Percentiles rank a stretch among this genome's conserved stretches.
Conservation (phyloP, 2,113 vertebrate species). For the Passer domesticus region DNA sequence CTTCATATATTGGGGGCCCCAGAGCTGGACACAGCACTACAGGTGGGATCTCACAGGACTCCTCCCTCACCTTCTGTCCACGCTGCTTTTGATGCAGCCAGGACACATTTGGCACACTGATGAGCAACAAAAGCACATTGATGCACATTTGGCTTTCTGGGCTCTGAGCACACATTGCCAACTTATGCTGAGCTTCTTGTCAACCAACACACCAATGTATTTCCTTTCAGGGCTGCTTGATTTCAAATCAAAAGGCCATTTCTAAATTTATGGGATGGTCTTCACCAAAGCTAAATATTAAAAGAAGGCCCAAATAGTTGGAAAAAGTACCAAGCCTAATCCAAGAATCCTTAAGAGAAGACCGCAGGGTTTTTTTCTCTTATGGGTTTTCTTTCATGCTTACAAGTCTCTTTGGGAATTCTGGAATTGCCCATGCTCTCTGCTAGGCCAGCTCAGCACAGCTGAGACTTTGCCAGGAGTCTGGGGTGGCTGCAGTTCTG, state of each 20-base stretch:
- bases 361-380: not conserved
- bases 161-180: not conserved
- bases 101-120: not conserved
- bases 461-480: not conserved
- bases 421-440: not conserved
- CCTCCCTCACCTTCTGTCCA: not conserved
- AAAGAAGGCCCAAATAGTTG: not conserved
- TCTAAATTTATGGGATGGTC: not conserved
- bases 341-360: not conserved
- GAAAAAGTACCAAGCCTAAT: not conserved
- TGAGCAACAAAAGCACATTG: not conserved
- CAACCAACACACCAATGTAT: not conserved
- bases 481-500: not conserved
- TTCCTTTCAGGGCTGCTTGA: not conserved
- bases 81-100: not conserved
- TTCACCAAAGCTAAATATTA: not conserved
- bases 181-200: not conserved
- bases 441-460: not conserved
- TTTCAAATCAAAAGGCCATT: not conserved
- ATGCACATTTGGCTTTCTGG: not conserved
- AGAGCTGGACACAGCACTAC: not conserved
- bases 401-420: not conserved
- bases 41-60: not conserved
- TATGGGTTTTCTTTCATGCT: not conserved
- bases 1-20: not conserved